A percentile compares a stretch with the other conserved stretches of the same genome.
These are phyloP conservation scores for Helicoverpa assulta DNA, from an alignment of 2,888 invertebrate species.

Conservation along the genomic window DNA sequence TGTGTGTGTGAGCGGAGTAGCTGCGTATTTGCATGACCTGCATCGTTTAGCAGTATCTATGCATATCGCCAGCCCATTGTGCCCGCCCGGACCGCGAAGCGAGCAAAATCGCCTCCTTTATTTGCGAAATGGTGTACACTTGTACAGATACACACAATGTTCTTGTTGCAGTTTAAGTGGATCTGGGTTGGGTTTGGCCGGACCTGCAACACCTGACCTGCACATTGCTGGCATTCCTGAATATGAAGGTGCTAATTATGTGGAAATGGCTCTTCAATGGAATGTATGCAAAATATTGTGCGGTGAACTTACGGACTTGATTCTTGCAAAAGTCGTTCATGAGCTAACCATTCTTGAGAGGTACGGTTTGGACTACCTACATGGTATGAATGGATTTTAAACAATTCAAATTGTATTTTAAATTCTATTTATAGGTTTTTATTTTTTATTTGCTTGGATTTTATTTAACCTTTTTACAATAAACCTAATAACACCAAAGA, in stretches of 20 bases:
- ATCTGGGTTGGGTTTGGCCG: conserved; percentile 58
- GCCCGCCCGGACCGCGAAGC: conserved; percentile 83
- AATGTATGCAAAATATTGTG: conserved; percentile 29
- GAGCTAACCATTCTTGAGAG: too few relatives aligned
- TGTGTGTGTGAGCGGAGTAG: conserved; percentile 74
- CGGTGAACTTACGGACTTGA: conserved; percentile 1
- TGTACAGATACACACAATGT: conserved; percentile 72
- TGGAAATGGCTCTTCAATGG: conserved; percentile 31
- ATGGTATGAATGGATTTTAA: too few relatives aligned
- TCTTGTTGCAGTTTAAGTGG: conserved; percentile 52
- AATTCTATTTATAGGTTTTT: too few relatives aligned
- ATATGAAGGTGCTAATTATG: conserved; percentile 59
- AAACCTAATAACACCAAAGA: too few relatives aligned
- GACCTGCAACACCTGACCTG: conserved; percentile 47
- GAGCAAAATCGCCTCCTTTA: conserved; percentile 85
- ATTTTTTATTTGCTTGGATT: too few relatives aligned
- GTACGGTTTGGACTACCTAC: too few relatives aligned
- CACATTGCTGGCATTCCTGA: conserved; percentile 51
- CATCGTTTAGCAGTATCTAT: conserved; percentile 84
- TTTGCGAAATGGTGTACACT: conserved; percentile 76
- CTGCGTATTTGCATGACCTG: conserved; percentile 79
- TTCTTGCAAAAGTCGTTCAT: too few relatives aligned
- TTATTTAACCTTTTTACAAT: too few relatives aligned
- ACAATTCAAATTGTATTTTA: too few relatives aligned
- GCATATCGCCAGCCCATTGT: conserved; percentile 87